phyloP scores from a whole-genome alignment of 2,888 invertebrate species.

The Steromphala cineraria region DNA sequence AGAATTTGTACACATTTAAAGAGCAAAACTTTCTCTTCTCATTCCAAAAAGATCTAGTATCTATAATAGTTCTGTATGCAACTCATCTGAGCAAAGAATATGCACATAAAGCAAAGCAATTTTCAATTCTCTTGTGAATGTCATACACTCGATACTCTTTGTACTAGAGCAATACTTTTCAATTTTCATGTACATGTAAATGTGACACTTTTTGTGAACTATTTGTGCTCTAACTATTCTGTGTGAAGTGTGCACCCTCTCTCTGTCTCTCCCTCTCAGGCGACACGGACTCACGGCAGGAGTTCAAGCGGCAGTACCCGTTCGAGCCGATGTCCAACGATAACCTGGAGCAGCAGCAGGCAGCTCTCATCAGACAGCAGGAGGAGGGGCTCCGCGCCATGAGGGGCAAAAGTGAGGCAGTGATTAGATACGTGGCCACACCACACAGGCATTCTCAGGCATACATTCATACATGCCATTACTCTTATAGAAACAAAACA shows the following conservation, averaged over 20 bases:
- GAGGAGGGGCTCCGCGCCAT: constrained; percentile 53
- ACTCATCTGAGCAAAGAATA: too few species aligned
- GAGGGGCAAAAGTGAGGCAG: constrained; percentile 53
- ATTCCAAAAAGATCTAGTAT: too few species aligned
- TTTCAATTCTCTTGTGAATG: neutral
- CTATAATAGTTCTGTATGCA: too few species aligned
- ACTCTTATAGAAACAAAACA: too few species aligned
- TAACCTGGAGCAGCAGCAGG: constrained; percentile 69
- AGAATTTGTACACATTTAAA: too few species aligned
- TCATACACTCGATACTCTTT: neutral
- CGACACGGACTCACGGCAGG: constrained; percentile 61
- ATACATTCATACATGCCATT: too few species aligned
- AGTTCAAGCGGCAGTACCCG: constrained; percentile 64
- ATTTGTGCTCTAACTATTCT: neutral
- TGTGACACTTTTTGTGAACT: neutral
- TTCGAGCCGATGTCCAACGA: constrained; percentile 60
- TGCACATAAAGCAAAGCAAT: too few species aligned
- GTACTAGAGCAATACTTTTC: too few species aligned
- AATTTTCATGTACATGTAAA: neutral
- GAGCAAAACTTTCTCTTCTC: too few species aligned
- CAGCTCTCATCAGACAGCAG: constrained; percentile 67
- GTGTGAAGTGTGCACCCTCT: neutral
- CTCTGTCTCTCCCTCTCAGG: constrained; percentile 30
- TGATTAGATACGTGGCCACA: neutral
- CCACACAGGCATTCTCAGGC: too few species aligned